phyloP scores from a whole-genome alignment of 1,140 invertebrate genomes.

The Paraescarpia echinospica region DNA sequence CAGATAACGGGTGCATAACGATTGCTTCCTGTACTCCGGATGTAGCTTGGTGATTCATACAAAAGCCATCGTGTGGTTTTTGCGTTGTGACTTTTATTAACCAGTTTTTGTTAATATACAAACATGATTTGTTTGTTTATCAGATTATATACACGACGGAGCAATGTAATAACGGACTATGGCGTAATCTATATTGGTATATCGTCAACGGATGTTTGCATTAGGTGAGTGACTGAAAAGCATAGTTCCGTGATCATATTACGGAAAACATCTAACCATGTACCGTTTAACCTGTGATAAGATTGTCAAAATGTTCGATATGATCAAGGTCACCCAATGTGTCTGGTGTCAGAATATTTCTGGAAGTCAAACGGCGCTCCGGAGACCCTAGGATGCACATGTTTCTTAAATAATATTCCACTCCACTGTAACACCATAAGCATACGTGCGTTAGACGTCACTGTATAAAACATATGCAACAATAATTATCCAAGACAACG shows the following conservation, averaged over 20 bases:
- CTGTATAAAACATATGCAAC: too few relatives aligned
- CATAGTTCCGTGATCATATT: not conserved
- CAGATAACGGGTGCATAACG: not conserved
- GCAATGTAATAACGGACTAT: not conserved
- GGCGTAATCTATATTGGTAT: not conserved
- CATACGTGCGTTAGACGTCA: too few relatives aligned
- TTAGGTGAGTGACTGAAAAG: not conserved
- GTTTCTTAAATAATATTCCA: too few relatives aligned
- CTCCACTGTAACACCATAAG: too few relatives aligned
- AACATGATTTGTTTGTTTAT: not conserved
- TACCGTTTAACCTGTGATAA: not conserved
- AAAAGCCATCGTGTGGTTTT: not conserved
- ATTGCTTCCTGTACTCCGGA: not conserved
- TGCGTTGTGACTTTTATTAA: not conserved
- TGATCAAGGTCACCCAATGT: not conserved
- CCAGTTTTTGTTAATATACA: not conserved
- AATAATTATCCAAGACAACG: too few relatives aligned
- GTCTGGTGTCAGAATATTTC: not conserved
- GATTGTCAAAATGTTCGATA: not conserved
- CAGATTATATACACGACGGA: not conserved
- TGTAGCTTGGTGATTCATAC: not conserved
- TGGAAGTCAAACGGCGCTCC: too few relatives aligned
- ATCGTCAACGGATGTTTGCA: not conserved
- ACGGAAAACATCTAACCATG: not conserved
- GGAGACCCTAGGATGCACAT: too few relatives aligned